Evolutionary conservation across 2,888 invertebrate species (phyloP).

Genomic region (Magallana nippona): DNA sequence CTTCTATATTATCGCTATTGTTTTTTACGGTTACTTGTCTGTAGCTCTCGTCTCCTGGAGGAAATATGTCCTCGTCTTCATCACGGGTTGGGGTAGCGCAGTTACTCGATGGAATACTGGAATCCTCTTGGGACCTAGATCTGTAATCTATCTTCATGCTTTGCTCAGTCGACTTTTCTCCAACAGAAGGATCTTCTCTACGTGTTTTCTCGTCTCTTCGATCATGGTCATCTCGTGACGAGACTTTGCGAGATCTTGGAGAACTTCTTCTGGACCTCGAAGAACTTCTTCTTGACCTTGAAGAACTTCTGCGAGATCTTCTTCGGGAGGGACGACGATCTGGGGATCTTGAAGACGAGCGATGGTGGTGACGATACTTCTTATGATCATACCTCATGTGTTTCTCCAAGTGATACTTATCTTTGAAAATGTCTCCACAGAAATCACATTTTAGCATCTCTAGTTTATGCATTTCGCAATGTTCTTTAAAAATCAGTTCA

Average conservation of each 20-base stretch:
- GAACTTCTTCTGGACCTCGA: not conserved
- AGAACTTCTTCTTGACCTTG: conserved; percentile 7
- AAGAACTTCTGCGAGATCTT: conserved; percentile 3
- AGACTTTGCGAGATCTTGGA: too few relatives aligned
- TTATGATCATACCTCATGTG: conserved; percentile 17
- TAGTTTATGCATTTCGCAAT: conserved; percentile 40
- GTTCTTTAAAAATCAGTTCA: conserved; percentile 40
- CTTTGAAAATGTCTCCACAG: conserved; percentile 27
- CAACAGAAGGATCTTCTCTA: not conserved
- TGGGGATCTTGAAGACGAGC: conserved; percentile 30
- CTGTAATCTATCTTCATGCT: not conserved
- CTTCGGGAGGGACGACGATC: conserved; percentile 14
- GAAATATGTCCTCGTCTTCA: conserved; percentile 35
- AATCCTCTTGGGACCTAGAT: conserved; percentile 4
- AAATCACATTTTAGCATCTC: conserved; percentile 28
- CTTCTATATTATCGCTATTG: not conserved
- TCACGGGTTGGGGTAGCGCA: conserved; percentile 16
- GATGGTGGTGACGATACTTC: not conserved
- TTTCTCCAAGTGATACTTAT: not conserved
- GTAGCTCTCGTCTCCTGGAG: conserved; percentile 39
- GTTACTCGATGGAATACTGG: conserved; percentile 36
- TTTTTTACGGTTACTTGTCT: not conserved
- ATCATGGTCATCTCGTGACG: not conserved
- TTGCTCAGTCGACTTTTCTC: not conserved
- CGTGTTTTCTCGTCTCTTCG: not conserved